These are phyloP conservation scores for Alectoris magna DNA, from an alignment of 2,797 vertebrate genomes.

Conservation along the genomic window DNA sequence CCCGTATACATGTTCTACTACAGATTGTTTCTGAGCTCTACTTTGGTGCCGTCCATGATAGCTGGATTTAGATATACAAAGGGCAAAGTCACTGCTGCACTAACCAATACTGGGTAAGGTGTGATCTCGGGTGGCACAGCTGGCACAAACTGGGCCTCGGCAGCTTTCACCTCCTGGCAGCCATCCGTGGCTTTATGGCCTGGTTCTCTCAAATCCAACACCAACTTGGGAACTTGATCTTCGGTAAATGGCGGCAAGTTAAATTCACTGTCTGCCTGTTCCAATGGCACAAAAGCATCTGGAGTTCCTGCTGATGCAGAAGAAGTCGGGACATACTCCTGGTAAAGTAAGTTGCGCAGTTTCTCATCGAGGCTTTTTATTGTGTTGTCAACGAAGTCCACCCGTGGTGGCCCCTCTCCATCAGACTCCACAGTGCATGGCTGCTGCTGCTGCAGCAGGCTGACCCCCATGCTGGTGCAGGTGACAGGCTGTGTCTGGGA, in stretches of 20 bases:
- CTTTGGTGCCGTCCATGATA: not conserved
- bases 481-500: slow-evolving; percentile 12
- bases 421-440: slow-evolving; percentile 86
- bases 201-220: not conserved
- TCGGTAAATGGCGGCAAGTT: slow-evolving; percentile 21
- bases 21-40: not conserved
- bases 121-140: fast-evolving
- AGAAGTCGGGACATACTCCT: slow-evolving; percentile 84
- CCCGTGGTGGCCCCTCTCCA: slow-evolving; percentile 87
- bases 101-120: not conserved
- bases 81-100: not conserved
- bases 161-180: not conserved
- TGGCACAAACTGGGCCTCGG: not conserved
- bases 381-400: slow-evolving; percentile 95
- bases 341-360: slow-evolving; percentile 89
- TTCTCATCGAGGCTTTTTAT: slow-evolving; percentile 98
- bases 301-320: slow-evolving; percentile 76
- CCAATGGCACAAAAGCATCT: slow-evolving; percentile 48
- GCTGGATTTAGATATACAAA: not conserved
- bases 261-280: slow-evolving; percentile 68
- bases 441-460: slow-evolving; percentile 83
- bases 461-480: not conserved
- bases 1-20: fast-evolving
- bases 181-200: not conserved
- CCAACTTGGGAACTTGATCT: not conserved